A percentile compares a stretch with the other conserved stretches of the same genome.
Evolutionary conservation across 2,113 vertebrate genomes (phyloP).

Genomic region (Pao palembangensis): DNA sequence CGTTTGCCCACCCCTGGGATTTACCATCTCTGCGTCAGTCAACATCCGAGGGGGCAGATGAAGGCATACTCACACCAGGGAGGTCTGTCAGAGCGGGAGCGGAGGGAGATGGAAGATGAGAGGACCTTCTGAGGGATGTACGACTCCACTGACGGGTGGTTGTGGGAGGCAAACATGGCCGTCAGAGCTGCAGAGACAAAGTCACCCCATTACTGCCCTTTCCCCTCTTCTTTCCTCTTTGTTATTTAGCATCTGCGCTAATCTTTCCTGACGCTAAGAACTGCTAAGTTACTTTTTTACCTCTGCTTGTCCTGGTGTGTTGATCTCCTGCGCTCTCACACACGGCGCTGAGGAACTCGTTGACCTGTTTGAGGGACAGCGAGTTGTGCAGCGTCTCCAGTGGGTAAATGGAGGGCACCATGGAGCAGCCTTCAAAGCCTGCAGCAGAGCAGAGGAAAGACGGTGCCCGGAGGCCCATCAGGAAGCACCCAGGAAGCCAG

Average conservation of each 20-base stretch:
- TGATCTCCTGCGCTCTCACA: conserved; percentile 83
- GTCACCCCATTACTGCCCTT: not conserved
- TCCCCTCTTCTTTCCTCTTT: too few species aligned
- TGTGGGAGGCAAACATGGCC: conserved; percentile 85
- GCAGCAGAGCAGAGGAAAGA: conserved; percentile 62
- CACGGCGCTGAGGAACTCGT: conserved; percentile 84
- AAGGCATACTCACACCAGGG: conserved; percentile 91
- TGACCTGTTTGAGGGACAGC: conserved; percentile 92
- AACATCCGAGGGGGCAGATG: too few species aligned
- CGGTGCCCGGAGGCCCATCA: conserved; percentile 37
- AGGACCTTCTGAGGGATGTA: conserved; percentile 87
- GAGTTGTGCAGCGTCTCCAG: conserved; percentile 98
- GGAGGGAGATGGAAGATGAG: conserved; percentile 80
- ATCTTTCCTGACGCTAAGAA: too few species aligned
- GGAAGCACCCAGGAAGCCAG: too few species aligned
- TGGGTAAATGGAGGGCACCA: conserved; percentile 98
- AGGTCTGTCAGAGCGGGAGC: conserved; percentile 85
- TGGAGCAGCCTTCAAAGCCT: conserved; percentile 99
- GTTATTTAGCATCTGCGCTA: too few species aligned
- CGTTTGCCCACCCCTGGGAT: too few species aligned
- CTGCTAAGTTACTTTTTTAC: too few species aligned
- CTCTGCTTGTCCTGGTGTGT: conserved; percentile 80
- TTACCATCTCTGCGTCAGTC: too few species aligned
- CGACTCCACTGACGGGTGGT: conserved; percentile 79
- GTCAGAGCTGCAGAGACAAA: conserved; percentile 61